These are phyloP conservation scores for Rhinoptilus africanus DNA, from an alignment of 2,113 vertebrate species.

Conservation along the genomic window DNA sequence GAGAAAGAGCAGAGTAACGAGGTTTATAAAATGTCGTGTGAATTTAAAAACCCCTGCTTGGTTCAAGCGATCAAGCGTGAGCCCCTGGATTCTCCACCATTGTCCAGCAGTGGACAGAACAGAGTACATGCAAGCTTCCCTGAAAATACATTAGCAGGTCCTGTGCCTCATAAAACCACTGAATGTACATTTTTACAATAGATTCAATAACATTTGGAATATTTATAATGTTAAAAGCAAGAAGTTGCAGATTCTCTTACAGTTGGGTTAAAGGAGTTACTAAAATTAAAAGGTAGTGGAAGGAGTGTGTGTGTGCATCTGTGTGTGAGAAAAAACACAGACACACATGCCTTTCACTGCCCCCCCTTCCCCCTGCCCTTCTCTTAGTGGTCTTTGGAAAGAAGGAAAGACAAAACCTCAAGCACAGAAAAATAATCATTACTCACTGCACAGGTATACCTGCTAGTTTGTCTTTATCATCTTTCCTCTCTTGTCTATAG, in stretches of 20 bases:
- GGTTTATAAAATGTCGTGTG: constrained; percentile 73
- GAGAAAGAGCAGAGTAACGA: constrained; percentile 72
- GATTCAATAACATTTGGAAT: constrained; percentile 39
- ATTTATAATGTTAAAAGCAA: constrained; percentile 46
- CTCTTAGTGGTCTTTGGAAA: background rate
- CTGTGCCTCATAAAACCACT: constrained; percentile 64
- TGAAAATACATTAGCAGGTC: constrained; percentile 70
- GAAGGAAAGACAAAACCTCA: background rate
- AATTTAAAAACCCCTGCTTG: constrained; percentile 80
- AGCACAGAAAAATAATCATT: background rate
- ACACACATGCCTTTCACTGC: background rate
- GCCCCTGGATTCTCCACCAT: constrained; percentile 83
- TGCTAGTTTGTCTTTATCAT: background rate
- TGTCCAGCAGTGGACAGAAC: constrained; percentile 73
- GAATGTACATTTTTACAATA: constrained; percentile 78
- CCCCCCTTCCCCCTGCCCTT: background rate
- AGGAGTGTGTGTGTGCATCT: background rate
- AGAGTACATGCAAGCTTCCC: constrained; percentile 60
- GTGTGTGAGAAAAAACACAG: background rate
- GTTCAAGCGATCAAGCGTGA: constrained; percentile 88
- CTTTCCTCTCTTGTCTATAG: background rate
- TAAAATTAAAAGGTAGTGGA: constrained; percentile 7
- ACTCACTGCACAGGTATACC: background rate
- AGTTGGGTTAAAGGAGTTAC: constrained; percentile 10
- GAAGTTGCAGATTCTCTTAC: constrained; percentile 25